Base-by-base conservation (phyloP, 2,113 vertebrate genomes). In the Nyctibius bracteatus region DNA sequence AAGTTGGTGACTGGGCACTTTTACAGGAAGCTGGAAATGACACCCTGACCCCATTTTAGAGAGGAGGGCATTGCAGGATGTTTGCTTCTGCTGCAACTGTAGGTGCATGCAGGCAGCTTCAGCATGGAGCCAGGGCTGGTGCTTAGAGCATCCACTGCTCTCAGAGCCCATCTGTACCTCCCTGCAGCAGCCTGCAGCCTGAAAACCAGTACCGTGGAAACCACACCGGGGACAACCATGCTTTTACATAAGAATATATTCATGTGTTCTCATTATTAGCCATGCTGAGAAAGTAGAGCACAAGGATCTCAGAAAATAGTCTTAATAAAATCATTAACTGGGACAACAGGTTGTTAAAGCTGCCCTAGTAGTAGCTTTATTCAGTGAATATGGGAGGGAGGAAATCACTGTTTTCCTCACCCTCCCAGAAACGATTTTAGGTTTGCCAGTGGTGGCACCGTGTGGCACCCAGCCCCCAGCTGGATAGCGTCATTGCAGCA, bases 191-290 rank as follows among this genome's bases (percentile, higher is more conserved):
- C 33, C 35, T 72, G 22, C 9, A 14, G 52, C n/a, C 57, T 67
- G 19, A 14, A 84, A 74, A 37, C 19, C 1, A 2, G 16, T 6
- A 14, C 5, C 1, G 2, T 14, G 43, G 41, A n/a, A 73, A 9
- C 17, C n/a, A 12, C 27, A 11, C 11, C 37, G 25, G 4, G 5
- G 8, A 24, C 54, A 81, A 2, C 21, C 10, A 6, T 7, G 8
- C 49, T 27, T 52, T 72, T 73, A 31, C 5, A 4, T 4, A 30
- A 52, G 24, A 41, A 58, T 27, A 39, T 39, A 47, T 20, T 66
- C 2, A 17, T 15, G 6, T 17, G 5, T 65, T 37, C 61, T 88
- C 33, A 44, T 57, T 65, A 3, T 49, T 58, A 7, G 6, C 44
- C 8, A 2, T 27, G 54, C 21, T 39, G n/a, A 88, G 41, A 47